These are phyloP conservation scores for Carapus acus DNA, from an alignment of 2,797 vertebrate genomes.

Conservation along the genomic window DNA sequence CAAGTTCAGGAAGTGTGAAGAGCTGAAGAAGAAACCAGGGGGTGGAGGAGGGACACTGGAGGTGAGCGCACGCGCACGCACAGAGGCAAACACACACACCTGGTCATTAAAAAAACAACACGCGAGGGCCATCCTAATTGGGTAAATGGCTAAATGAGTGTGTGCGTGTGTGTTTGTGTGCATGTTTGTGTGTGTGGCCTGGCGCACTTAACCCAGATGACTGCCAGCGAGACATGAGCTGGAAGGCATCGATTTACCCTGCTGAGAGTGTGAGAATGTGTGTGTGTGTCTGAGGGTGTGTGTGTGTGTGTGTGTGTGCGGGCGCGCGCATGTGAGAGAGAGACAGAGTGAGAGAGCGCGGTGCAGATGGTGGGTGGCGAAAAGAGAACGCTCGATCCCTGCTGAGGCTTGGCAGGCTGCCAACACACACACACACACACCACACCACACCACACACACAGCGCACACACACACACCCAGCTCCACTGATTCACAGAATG, in stretches of 20 bases:
- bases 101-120: background rate
- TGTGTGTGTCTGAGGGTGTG: conserved; percentile 8
- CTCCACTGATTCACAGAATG: conserved; percentile 38
- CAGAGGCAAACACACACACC: conserved; percentile 9
- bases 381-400: conserved; percentile 45
- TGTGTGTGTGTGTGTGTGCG: no score
- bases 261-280: conserved; percentile 30
- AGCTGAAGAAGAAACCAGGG: conserved; percentile 91
- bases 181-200: conserved; percentile 11
- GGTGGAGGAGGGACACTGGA: conserved; percentile 55
- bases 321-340: no score
- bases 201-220: conserved; percentile 50
- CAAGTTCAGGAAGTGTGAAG: conserved; percentile 83
- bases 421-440: conserved; percentile 36
- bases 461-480: conserved; percentile 22
- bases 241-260: conserved; percentile 45
- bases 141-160: no score
- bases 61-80: conserved; percentile 34
- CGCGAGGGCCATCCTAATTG: no score
- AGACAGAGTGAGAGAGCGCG: conserved; percentile 34
- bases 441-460: conserved; percentile 3
- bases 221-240: conserved; percentile 40
- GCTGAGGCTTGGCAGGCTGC: conserved; percentile 56
- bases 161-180: conserved; percentile 20
- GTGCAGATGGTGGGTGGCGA: conserved; percentile 62